Evolutionary conservation across 2,797 vertebrate species (phyloP), one percentile per base, ranked within the genome.

Genomic region (Chelonia mydas): DNA sequence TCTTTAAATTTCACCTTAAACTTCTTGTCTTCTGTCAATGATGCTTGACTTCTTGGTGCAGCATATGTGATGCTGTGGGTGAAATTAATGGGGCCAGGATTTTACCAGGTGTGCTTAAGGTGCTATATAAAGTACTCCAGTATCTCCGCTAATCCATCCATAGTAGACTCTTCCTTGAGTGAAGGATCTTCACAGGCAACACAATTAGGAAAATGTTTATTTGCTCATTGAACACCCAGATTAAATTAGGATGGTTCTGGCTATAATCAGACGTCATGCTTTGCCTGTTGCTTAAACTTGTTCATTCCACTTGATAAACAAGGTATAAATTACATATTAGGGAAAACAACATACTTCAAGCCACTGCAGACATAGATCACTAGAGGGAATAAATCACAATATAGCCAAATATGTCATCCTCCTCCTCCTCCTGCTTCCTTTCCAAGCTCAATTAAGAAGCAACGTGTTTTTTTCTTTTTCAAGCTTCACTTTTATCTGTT

Each of bases 301-400:
- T 79, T 91, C 83, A 83, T 95, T 82, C 84, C 33, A 53, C 28
- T 84, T 81, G 86, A 93, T 83, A 92, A 95, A 91, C 54, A 95
- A 79, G 27, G 28, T 89, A 90, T 97, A 79, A 96, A 94, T 90
- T 83, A 90, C 91, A 53, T 80, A 83, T 92, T 87, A 91, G 74
- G 55, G 91, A 81, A 19, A 95, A 93, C 84, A 92, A 27, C 78
- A 91, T 0, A 0, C 92, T 95, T 96, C 92, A 95, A 72, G 94
- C 81, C 82, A 79, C 49, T 81, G 54, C 84, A 93, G 92, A 61
- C 33, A 85, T 0, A 78, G 91, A 95, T 91, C 84, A 93, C 86
- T 86, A 91, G 87, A 94, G 53, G 88, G 86, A 94, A 96, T 92
- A 97, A 97, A 94, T 89, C 94, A 94, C 84, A 95, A 92, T 55